These are phyloP conservation scores for Siderastrea siderea DNA, from an alignment of 92 coral and sea anemone species.

Conservation along the genomic window DNA sequence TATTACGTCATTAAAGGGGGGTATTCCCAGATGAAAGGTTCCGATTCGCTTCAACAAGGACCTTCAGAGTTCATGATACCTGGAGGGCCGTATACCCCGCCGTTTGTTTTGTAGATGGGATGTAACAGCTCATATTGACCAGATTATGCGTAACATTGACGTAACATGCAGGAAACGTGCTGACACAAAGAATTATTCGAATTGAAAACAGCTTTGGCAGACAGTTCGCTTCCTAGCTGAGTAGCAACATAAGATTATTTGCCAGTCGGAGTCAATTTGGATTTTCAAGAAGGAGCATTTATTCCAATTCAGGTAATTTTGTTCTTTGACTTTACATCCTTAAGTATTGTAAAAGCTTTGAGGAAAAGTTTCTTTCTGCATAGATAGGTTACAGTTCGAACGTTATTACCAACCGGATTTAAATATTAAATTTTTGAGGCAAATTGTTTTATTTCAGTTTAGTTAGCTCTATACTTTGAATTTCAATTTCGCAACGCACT, in stretches of 20 bases:
- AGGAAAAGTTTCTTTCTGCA: no score
- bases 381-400: no score
- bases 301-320: no score
- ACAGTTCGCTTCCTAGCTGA: not conserved
- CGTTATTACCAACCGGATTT: no score
- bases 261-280: not conserved
- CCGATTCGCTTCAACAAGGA: no score
- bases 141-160: conserved; percentile 4
- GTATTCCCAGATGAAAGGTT: not conserved
- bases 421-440: no score
- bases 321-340: no score
- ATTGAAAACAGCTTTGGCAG: not conserved
- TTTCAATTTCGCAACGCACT: no score
- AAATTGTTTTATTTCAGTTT: no score
- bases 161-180: not conserved
- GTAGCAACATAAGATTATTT: not conserved
- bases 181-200: conserved; percentile 9
- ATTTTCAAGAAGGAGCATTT: not conserved
- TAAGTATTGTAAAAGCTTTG: no score
- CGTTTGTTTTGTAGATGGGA: not conserved
- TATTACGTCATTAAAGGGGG: not conserved
- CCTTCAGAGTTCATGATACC: not conserved
- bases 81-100: not conserved
- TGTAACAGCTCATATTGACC: not conserved
- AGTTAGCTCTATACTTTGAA: no score